Conservation (phyloP, 2,888 invertebrate genomes). For the Spodoptera picta region DNA sequence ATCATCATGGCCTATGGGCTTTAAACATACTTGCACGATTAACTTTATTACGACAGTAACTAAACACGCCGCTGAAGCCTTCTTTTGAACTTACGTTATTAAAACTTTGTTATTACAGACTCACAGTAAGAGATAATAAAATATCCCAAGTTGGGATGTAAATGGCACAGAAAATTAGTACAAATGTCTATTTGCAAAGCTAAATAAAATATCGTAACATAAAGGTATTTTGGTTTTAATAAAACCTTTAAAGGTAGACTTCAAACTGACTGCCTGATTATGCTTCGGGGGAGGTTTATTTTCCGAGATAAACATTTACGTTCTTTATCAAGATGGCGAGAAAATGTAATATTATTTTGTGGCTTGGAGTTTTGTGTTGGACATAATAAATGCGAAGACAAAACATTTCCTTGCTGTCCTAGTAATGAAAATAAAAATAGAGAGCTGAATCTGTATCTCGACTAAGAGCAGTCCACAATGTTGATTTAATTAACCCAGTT, state of each 20-base stretch:
- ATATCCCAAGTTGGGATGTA: constrained; percentile 19
- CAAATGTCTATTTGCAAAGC: constrained; percentile 2
- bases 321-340: constrained; percentile 26
- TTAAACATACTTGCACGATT: constrained; percentile 9
- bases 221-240: constrained; percentile 9
- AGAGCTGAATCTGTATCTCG: constrained; percentile 17
- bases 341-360: constrained; percentile 36
- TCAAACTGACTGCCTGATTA: constrained; percentile 26
- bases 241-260: constrained; percentile 16
- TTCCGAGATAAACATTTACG: constrained; percentile 39
- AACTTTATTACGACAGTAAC: constrained; percentile 27
- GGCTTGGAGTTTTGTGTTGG: constrained; percentile 20
- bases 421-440: constrained; percentile 27
- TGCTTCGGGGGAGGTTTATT: constrained; percentile 24
- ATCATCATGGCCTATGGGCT: constrained; percentile 13
- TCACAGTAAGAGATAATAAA: constrained; percentile 23
- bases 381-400: constrained; percentile 40
- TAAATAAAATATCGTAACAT: constrained; percentile 8
- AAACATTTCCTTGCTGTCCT: constrained; percentile 34
- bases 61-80: constrained; percentile 5
- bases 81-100: constrained; percentile 26
- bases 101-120: constrained; percentile 29
- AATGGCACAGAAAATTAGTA: constrained; percentile 19
- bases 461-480: constrained; percentile 10
- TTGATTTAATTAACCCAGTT: constrained; percentile 39